Percentiles rank a stretch among this genome's conserved stretches.
Evolutionary conservation across 2,797 vertebrate species (phyloP).

Genomic region (Crax fasciolata): DNA sequence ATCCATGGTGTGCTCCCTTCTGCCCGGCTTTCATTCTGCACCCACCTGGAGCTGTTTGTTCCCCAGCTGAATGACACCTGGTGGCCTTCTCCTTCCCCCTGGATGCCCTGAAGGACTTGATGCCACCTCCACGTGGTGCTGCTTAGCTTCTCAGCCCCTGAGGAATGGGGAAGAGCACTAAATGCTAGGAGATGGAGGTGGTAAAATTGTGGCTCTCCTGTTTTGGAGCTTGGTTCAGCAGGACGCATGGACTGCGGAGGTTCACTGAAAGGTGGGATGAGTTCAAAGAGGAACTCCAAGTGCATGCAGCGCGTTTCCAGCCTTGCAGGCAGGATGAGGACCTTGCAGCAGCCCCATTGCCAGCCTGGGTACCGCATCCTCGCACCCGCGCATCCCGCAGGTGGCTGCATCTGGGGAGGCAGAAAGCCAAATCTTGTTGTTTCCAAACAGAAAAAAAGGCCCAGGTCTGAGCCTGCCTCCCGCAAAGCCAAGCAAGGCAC

Average conservation of each 20-base stretch:
- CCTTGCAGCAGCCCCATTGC: background rate
- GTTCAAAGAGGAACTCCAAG: background rate
- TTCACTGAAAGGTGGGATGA: background rate
- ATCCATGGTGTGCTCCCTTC: background rate
- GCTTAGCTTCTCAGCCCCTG: background rate
- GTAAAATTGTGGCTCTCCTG: background rate
- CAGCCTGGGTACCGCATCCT: background rate
- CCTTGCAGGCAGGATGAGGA: background rate
- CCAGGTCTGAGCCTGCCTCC: conserved; percentile 49
- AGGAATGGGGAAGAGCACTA: background rate
- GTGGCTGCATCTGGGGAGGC: background rate
- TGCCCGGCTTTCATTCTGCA: background rate
- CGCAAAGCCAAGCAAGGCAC: conserved; percentile 6
- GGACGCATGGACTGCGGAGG: background rate
- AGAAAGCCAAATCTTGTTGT: background rate
- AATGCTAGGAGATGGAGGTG: background rate
- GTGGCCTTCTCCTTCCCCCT: background rate
- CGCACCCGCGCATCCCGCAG: background rate
- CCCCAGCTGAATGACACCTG: background rate
- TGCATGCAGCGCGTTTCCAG: background rate
- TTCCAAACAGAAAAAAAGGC: background rate
- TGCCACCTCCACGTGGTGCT: background rate
- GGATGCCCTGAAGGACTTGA: background rate
- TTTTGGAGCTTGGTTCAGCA: background rate
- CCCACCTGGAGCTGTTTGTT: background rate